Evolutionary conservation across 1,140 invertebrate genomes (phyloP), one percentile per base, ranked within the genome.

Genomic region (Leguminivora glycinivorella): DNA sequence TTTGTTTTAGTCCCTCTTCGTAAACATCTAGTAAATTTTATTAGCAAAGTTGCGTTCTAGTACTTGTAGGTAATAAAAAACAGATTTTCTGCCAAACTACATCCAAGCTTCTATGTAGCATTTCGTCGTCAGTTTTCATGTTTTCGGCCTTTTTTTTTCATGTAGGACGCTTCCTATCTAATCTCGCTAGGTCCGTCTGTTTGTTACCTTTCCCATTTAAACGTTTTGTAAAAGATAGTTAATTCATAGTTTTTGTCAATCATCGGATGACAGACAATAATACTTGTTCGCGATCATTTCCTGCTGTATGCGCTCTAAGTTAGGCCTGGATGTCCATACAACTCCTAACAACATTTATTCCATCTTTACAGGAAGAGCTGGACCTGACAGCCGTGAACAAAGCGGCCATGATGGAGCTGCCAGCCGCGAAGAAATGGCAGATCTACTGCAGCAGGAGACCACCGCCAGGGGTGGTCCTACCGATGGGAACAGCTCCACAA

Each of bases 401-500:
- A 85, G 96, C 97, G 73, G 96, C 97, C 4, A 98, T 99, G 95
- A 94, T 98, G 85, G 96, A 95, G 81, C 92, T 99, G 70, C 97
- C 97, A 2, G 94, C 96, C 0, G 96, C 98, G 79, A 99, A 99
- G 92, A 99, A 99, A 92, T 99, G 98, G 98, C 98, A 98, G 92
- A 98, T 99, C 79, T 99, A 98, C 92, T 98, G 97, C 91, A 98
- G 97, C 76, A 93, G 96, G 68, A 96, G 98, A 83, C 95, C 96
- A 86, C 93, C 93, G 82, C 43, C 88, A 75, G 79, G 95, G 84
- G 82, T 94, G 2, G 87, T 93, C 74, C 92, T 93, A 14, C 92
- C 93, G 58, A 93, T 93, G 3, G 95, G 94, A 10, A 95, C 95
- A 70, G 93, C 95, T 0, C 96, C 94, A 19, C 95, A 95, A 79